Evolutionary conservation across 2,113 vertebrate species (phyloP).

Genomic region (Bagarius yarrelli): DNA sequence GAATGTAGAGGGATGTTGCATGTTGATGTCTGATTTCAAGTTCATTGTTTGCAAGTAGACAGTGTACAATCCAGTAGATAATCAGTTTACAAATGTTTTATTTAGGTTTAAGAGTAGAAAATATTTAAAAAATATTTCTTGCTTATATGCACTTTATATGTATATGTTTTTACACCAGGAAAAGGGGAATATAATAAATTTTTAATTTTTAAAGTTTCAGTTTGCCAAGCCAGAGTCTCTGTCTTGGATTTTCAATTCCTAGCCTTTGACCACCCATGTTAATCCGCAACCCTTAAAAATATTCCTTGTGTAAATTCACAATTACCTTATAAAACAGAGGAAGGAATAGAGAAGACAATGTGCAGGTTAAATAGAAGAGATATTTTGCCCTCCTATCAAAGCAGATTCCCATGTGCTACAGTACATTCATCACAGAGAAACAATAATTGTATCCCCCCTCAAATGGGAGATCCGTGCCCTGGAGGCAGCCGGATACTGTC

Average conservation of each 20-base stretch:
- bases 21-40: conserved; percentile 7
- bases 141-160: neutral
- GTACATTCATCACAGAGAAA: conserved; percentile 24
- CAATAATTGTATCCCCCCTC: neutral
- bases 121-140: neutral
- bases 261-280: neutral
- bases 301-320: neutral
- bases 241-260: conserved; percentile 4
- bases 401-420: neutral
- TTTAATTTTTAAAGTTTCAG: neutral
- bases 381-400: neutral
- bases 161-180: neutral
- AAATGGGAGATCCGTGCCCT: conserved; percentile 12
- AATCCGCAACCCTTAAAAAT: neutral
- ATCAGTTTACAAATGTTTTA: conserved; percentile 9
- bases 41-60: conserved; percentile 20
- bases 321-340: neutral
- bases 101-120: conserved; percentile 19
- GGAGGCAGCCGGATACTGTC: conserved; percentile 15
- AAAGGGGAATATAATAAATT: no score
- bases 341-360: neutral
- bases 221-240: neutral
- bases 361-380: neutral
- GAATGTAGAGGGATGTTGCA: conserved; percentile 3
- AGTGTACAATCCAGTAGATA: neutral